Base-by-base conservation (phyloP, 2,888 invertebrate genomes). In the Amphipyra berbera region DNA sequence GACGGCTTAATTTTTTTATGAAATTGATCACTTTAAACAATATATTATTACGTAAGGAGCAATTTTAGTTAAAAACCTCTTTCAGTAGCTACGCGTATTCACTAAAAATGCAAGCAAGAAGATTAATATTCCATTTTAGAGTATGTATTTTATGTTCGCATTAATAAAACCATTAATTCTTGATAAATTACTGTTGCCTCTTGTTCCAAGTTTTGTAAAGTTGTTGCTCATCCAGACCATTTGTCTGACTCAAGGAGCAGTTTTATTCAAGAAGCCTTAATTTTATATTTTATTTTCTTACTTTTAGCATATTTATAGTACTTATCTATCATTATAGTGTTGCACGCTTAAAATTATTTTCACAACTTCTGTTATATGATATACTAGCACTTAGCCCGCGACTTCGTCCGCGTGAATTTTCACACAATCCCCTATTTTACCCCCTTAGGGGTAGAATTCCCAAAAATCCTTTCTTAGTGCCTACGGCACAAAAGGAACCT, bases 141-240 rank as follows among this genome's bases (percentile, higher is more conserved):
- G 56, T 70, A 47, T 37, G 48, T 55, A 65, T 62, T 75, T 63
- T 59, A 73, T 58, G 62, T 45, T 55, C 46, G 48, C 73, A 61
- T 73, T 73, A 69, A 69, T 69, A 69, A 73, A 63, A 73, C 56
- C 52, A 68, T 77, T 68, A 66, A 73, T 70, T 73, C 62, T 73
- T 77, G 73, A 75, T 66, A 73, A 73, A 75, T 75, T 52, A 62
- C 62, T 37, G 58, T 66, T 66, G 69, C 61, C 61, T 58, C 64
- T 73, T 63, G 69, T 61, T 56, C 52, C 38, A 62, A 75, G 38
- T 61, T 76, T 10, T 38, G 47, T 48, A 48, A 65, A 76, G 72
- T 73, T 73, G 58, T 59, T 61, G 65, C 47, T 66, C 47, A 55
- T 75, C 47, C 49, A n/a, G 35, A 60, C 45, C 73, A 76, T 76